phyloP scores from a whole-genome alignment of 2,113 vertebrate genomes.

The Garra rufa region DNA sequence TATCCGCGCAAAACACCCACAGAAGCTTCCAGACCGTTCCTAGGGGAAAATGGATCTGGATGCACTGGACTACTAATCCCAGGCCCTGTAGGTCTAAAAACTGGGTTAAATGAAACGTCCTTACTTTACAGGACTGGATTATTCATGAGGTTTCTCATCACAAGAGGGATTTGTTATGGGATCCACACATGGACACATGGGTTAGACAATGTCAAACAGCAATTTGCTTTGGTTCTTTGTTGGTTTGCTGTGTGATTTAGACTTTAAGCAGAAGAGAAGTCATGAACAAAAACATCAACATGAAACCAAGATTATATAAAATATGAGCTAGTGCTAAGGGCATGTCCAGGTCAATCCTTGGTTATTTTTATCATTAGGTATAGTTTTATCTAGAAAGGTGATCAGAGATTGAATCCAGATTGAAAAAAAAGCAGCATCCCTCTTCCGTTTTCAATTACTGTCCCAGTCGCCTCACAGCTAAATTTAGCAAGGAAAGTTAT shows the following conservation, averaged over 20 bases:
- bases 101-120: not conserved
- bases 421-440: slow-evolving; percentile 11
- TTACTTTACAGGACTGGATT: slow-evolving; percentile 6
- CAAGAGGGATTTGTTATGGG: slow-evolving; percentile 17
- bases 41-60: not conserved
- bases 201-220: not conserved
- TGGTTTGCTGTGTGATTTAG: not conserved
- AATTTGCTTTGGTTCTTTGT: not conserved
- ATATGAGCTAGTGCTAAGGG: not conserved
- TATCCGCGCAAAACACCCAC: slow-evolving; percentile 41
- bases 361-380: slow-evolving; percentile 30
- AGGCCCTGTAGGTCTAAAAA: slow-evolving; percentile 8
- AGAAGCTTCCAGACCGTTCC: slow-evolving; percentile 5
- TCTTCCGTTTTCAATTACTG: slow-evolving; percentile 47
- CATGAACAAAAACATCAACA: not conserved
- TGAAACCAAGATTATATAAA: not conserved
- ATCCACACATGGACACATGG: not conserved
- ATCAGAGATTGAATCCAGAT: slow-evolving; percentile 31
- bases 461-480: slow-evolving; percentile 33
- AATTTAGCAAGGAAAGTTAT: slow-evolving; percentile 49
- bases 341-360: not conserved
- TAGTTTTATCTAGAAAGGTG: slow-evolving; percentile 29
- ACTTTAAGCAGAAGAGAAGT: not conserved
- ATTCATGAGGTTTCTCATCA: not conserved
- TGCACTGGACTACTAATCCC: not conserved